Evolutionary conservation across 2,888 invertebrate species (phyloP).

Genomic region (Tholera decimalis): DNA sequence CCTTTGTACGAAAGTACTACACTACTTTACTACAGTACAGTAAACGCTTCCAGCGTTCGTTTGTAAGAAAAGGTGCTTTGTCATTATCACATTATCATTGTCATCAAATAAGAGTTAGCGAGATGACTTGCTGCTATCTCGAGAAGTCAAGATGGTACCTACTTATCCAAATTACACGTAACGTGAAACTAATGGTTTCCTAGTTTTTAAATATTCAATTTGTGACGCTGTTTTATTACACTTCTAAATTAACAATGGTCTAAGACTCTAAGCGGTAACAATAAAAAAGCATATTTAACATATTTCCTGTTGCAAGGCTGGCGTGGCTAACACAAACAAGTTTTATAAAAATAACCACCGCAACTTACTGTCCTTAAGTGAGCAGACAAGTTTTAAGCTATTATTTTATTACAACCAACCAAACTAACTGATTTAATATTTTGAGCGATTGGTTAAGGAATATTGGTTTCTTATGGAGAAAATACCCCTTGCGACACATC

Average conservation of each 20-base stretch:
- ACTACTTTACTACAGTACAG: slow-evolving; percentile 6
- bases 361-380: neutral
- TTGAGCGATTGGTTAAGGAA: neutral
- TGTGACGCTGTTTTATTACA: slow-evolving; percentile 12
- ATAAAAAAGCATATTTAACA: slow-evolving; percentile 26
- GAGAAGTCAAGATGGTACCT: too few species aligned
- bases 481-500: neutral
- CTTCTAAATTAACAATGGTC: slow-evolving; percentile 7
- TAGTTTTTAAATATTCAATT: slow-evolving; percentile 11
- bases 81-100: neutral
- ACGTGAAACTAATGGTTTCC: neutral
- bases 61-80: neutral
- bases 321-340: slow-evolving; percentile 20
- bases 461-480: neutral
- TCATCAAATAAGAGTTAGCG: slow-evolving; percentile 6
- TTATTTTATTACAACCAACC: too few species aligned
- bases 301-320: slow-evolving; percentile 36
- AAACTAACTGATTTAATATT: neutral
- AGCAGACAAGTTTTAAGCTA: neutral
- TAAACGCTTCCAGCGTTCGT: neutral
- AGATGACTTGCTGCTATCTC: slow-evolving; percentile 26
- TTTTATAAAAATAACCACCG: slow-evolving; percentile 28
- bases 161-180: slow-evolving; percentile 15
- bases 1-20: too few species aligned
- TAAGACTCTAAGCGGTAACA: neutral